Base-by-base conservation (phyloP, 2,888 invertebrate species). In the Drosophila helvetica region DNA sequence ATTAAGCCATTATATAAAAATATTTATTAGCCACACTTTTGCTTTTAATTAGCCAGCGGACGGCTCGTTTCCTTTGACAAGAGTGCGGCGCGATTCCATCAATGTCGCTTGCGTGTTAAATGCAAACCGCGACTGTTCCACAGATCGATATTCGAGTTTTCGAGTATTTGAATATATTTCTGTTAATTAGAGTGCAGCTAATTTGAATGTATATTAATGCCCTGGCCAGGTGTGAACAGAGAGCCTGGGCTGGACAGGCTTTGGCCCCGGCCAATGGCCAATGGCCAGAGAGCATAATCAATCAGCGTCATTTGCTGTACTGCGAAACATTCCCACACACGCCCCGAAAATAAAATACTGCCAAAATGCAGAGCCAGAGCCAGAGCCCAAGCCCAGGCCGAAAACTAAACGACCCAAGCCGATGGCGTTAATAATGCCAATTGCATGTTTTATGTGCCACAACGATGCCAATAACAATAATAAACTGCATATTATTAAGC, bases 401-500 rank as follows among this genome's bases (percentile, higher is more conserved):
- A 48, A 43, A 70, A 52, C 51, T 57, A 67, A 74, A 62, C 61
- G 75, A 61, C 42, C 56, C 46, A 55, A 73, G 86, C 86, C 83
- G 76, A 79, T 86, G 81, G 86, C 83, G 83, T 83, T 84, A 81
- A 81, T 83, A 83, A 86, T 83, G 84, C 83, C 86, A 83, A 83
- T 83, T 83, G 83, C 81, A 74, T 65, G 75, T 64, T 71, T 71
- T 71, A 71, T 71, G 71, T 60, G 58, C 74, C 51, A 54, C 69
- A 64, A 60, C 74, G 58, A 69, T 60, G 58, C 46, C 70, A 75
- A 71, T 75, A 75, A 75, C 72, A 72, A 75, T 87, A 86, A 84
- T 81, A 83, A 76, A 87, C 88, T 87, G 86, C 86, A 85, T 85
- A 83, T 78, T 86, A 83, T 88, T 86, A 81, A 86, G 84, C 74